Conservation (phyloP, 1,140 invertebrate genomes). For the Bombus polaris region DNA sequence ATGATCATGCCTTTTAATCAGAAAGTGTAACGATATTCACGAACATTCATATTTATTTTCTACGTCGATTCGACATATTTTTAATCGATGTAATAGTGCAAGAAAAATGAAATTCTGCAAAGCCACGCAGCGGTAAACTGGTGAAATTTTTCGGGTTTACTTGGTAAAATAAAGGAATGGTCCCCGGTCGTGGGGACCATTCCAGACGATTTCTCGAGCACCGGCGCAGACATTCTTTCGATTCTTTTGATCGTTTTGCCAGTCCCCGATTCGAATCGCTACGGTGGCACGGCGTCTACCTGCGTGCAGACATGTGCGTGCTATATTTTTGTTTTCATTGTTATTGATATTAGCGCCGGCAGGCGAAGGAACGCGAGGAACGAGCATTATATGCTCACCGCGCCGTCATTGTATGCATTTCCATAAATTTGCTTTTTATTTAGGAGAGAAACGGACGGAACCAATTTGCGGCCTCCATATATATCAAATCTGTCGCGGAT, state of each 20-base stretch:
- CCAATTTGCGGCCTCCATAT: conserved; percentile 37
- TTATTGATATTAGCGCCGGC: conserved; percentile 51
- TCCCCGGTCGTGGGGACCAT: conserved; percentile 9
- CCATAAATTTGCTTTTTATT: conserved; percentile 56
- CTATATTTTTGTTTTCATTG: conserved; percentile 43
- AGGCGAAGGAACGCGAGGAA: conserved; percentile 12
- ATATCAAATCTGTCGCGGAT: conserved; percentile 28
- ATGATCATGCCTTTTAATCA: too few relatives aligned
- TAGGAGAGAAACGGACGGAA: conserved; percentile 5
- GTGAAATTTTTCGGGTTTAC: conserved; percentile 19
- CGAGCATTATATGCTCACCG: conserved; percentile 11
- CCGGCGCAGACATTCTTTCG: conserved; percentile 29
- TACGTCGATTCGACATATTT: too few relatives aligned
- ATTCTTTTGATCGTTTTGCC: conserved; percentile 35
- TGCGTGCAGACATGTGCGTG: conserved; percentile 2
- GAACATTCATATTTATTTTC: too few relatives aligned
- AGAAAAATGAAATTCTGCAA: too few relatives aligned
- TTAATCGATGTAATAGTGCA: too few relatives aligned
- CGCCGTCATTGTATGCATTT: conserved; percentile 44
- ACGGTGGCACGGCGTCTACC: conserved; percentile 27
- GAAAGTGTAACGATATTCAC: too few relatives aligned
- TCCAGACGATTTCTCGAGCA: conserved; percentile 45
- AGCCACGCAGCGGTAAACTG: neutral
- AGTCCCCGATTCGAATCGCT: conserved; percentile 33
- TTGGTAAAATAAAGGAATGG: conserved; percentile 27